Evolutionary conservation across 2,888 invertebrate species (phyloP).

Genomic region (Cynaeus angustus): DNA sequence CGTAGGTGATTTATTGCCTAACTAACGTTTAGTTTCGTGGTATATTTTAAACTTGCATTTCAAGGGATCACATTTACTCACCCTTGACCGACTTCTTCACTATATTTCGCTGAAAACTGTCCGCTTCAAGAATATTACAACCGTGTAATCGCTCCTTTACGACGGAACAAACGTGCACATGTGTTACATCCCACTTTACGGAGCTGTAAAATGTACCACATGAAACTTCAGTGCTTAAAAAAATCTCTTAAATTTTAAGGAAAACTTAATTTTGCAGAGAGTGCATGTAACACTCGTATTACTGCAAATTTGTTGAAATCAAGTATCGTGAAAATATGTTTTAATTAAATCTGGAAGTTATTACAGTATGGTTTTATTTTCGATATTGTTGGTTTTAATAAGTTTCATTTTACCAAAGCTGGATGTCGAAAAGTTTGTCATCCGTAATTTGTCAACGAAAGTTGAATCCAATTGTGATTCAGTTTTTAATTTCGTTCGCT

Average conservation of each 20-base stretch:
- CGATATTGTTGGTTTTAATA: neutral
- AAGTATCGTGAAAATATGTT: neutral
- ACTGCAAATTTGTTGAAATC: too few relatives aligned
- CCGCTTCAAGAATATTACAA: neutral
- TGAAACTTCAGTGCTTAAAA: neutral
- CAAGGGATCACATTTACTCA: neutral
- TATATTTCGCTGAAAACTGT: too few relatives aligned
- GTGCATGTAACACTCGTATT: neutral
- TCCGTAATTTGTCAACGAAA: too few relatives aligned
- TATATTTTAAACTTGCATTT: too few relatives aligned
- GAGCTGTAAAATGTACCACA: neutral
- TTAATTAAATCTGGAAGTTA: neutral
- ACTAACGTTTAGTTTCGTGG: too few relatives aligned
- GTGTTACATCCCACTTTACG: slow-evolving; percentile 4
- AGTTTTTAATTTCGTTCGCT: too few relatives aligned
- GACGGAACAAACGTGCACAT: neutral
- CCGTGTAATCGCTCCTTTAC: slow-evolving; percentile 1
- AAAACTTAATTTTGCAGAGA: neutral
- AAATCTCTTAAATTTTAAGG: too few relatives aligned
- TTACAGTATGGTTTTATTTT: neutral
- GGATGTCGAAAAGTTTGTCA: neutral
- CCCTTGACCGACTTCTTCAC: neutral
- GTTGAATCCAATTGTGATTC: too few relatives aligned
- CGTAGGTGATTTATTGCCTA: too few relatives aligned
- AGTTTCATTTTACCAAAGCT: neutral